Evolutionary conservation across 1,140 invertebrate species (phyloP).

Genomic region (Drosophila subobscura): DNA sequence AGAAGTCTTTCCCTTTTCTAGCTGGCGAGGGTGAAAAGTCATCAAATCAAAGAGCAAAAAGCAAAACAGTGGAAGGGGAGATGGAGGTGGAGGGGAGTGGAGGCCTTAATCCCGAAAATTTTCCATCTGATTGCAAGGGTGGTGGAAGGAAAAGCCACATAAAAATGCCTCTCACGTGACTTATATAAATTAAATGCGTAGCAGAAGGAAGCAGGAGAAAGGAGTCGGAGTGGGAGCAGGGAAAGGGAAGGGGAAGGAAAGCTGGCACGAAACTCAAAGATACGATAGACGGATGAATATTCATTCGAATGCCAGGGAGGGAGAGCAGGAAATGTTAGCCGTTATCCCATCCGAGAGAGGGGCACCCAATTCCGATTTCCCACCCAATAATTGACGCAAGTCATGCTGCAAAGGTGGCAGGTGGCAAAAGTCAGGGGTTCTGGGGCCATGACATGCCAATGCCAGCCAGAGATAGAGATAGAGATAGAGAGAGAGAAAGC

Average conservation of each 20-base stretch:
- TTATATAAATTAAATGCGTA: slow-evolving; percentile 73
- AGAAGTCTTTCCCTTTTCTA: slow-evolving; percentile 1
- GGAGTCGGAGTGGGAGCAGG: no score
- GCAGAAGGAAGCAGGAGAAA: not conserved
- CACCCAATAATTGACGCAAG: slow-evolving; percentile 62
- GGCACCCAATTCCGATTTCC: slow-evolving; percentile 8
- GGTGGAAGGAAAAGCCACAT: slow-evolving; percentile 12
- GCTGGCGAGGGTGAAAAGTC: slow-evolving; percentile 32
- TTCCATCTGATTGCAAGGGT: slow-evolving; percentile 44
- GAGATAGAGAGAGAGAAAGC: not conserved
- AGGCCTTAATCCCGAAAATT: slow-evolving; percentile 29
- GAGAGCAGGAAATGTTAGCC: slow-evolving; percentile 40
- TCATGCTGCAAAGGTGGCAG: slow-evolving; percentile 39
- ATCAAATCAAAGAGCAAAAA: slow-evolving; percentile 57
- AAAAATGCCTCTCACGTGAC: slow-evolving; percentile 73
- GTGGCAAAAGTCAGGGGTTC: slow-evolving; percentile 10
- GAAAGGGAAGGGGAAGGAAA: not conserved
- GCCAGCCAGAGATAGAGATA: slow-evolving; percentile 5
- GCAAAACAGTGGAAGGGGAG: no score
- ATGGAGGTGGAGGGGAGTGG: no score
- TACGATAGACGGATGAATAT: slow-evolving; percentile 29
- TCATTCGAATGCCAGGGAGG: slow-evolving; percentile 22
- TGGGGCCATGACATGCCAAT: slow-evolving; percentile 40
- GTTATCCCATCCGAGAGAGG: slow-evolving; percentile 14
- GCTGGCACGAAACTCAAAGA: slow-evolving; percentile 49